Base-by-base conservation (phyloP, 2,888 invertebrate species). In the Sesia bembeciformis region DNA sequence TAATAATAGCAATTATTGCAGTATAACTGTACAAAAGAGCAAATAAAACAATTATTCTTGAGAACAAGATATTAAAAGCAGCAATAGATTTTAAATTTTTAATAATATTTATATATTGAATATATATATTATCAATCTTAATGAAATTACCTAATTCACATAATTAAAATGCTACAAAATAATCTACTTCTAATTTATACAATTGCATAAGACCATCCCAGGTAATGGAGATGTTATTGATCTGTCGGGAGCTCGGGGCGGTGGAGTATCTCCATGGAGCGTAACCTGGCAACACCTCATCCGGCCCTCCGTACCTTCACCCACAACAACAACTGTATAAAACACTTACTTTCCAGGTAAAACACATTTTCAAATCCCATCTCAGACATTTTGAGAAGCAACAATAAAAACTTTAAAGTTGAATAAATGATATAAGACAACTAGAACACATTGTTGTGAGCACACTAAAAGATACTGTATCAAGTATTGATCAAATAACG, bases 311-410 rank as follows among this genome's bases (percentile, higher is more conserved):
- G 63, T 68, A 68, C 78, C 77, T 72, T 69, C 64, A 65, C 74
- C 71, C 68, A 68, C 68, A 74, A 74, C 66, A 64, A 70, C 64
- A 65, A 58, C 60, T 61, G 71, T 71, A 72, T 8, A 70, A 66
- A 74, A 73, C 75, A 89, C 90, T 90, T 76, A 90, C 90, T 90
- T 70, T 90, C 90, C 53, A 90, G 75, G 72, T 90, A 90, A 72
- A 90, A 90, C 74, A 90, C 88, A 68, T 84, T 87, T 71, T 90
- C 90, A 70, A 89, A 86, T 53, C 81, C 88, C 88, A 90, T 85
- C 71, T 88, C 87, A 53, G 88, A 76, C 89, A 89, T 89, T 78
- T 79, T 85, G 60, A 57, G 62, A 55, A 42, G 49, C 60, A 55
- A 66, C 62, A 62, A 63, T 62, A 7, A 5, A 4, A 63, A 60